Evolutionary conservation across 2,113 vertebrate species (phyloP), one percentile per base, ranked within the genome.

Genomic region (Cyprinodon variegatus): DNA sequence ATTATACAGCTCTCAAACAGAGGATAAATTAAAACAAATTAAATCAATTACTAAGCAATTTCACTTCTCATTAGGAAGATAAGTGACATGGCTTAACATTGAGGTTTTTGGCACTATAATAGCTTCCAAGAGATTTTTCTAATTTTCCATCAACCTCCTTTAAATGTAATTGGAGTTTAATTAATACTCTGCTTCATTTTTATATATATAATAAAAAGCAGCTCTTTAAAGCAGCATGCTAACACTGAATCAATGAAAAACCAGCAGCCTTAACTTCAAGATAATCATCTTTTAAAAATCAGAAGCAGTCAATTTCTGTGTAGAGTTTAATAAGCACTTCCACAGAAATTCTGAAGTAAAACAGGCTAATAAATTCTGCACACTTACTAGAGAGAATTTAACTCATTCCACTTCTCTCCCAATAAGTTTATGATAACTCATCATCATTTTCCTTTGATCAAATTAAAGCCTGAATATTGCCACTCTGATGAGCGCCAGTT

Each of bases 201-300:
- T 70, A 69, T 82, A 65, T 70, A 66, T 1, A 12, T 84, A 93
- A 29, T 29, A 90, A 93, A 92, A 91, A 94, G 92, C 86, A 96
- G 95, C 95, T 96, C 94, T 96, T 95, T 73, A 95, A 87, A 95
- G 93, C 90, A 89, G 50, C 15, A 13, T 74, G 22, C 70, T 50
- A 73, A 81, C 29, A 67, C 38, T 15, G 2, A 1, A 1, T n/a
- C 48, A 68, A 81, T 74, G 1, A 78, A 68, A 76, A 41, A 72
- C 37, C 57, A 53, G 39, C 5, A 37, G 36, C 61, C n/a, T 65
- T 45, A 53, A 48, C 61, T 6, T 46, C 4, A 60, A 37, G 12
- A 36, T 9, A 66, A 65, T 43, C 38, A 63, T 66, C 61, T 60
- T 59, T 65, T 3, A 50, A 17, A 13, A 60, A 72, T 68, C 12